phyloP scores from a whole-genome alignment of 1,140 invertebrate species.

The Pogonomyrmex californicus region DNA sequence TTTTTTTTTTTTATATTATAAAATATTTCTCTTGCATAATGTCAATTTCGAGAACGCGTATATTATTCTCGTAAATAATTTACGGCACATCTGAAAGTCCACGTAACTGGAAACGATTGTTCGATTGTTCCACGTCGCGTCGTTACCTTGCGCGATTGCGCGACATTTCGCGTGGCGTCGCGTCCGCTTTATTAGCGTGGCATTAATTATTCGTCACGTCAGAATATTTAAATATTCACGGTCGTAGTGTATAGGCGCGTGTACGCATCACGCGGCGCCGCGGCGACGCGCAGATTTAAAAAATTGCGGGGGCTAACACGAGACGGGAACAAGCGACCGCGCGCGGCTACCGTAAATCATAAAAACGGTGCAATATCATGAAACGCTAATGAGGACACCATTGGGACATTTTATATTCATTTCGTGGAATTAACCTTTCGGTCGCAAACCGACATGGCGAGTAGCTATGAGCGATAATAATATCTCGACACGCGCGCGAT shows the following conservation, averaged over 20 bases:
- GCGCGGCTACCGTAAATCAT: slow-evolving; percentile 67
- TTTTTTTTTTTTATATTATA: background rate
- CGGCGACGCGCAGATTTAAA: slow-evolving; percentile 69
- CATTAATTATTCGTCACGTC: slow-evolving; percentile 69
- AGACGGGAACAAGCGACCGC: slow-evolving; percentile 61
- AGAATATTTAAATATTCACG: slow-evolving; percentile 75
- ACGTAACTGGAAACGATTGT: slow-evolving; percentile 24
- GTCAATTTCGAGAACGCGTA: background rate
- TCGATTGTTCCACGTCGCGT: slow-evolving; percentile 8
- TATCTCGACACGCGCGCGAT: slow-evolving; percentile 52
- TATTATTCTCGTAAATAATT: background rate
- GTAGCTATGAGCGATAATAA: slow-evolving; percentile 72
- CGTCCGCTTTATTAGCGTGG: slow-evolving; percentile 58
- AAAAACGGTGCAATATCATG: slow-evolving; percentile 77
- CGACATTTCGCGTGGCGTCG: slow-evolving; percentile 8
- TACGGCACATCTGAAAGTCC: background rate
- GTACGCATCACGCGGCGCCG: slow-evolving; percentile 49
- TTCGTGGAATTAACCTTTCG: slow-evolving; percentile 75
- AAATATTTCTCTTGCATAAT: slow-evolving; percentile 6
- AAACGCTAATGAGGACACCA: slow-evolving; percentile 75
- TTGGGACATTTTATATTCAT: slow-evolving; percentile 77
- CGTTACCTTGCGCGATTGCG: slow-evolving; percentile 1
- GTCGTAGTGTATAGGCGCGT: slow-evolving; percentile 32
- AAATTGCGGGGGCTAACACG: slow-evolving; percentile 66
- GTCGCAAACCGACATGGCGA: slow-evolving; percentile 69